Conservation (phyloP, 2,113 vertebrate genomes). For the Ophiodon elongatus region DNA sequence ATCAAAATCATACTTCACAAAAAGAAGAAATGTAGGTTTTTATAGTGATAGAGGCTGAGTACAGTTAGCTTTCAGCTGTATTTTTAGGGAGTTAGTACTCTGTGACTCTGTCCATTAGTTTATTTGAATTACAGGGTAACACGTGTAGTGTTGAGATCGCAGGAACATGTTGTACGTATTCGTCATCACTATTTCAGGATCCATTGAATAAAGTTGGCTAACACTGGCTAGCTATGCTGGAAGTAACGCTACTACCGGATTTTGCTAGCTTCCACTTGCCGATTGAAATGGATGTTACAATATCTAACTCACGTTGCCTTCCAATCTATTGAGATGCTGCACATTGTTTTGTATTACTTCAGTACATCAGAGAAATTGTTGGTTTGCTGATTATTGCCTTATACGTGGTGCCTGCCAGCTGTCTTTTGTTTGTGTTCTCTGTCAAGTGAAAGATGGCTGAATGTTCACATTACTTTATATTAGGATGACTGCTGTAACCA, state of each 20-base stretch:
- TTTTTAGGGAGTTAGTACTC: not conserved
- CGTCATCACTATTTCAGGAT: not conserved
- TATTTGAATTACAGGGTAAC: not conserved
- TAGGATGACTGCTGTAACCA: not conserved
- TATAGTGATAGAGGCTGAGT: not conserved
- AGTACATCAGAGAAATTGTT: not conserved
- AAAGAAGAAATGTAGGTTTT: not conserved
- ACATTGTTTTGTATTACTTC: not conserved
- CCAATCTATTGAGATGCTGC: not conserved
- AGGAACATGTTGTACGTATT: not conserved
- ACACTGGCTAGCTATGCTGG: not conserved
- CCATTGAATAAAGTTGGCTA: not conserved
- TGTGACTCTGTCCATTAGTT: not conserved
- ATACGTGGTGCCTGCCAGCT: not conserved
- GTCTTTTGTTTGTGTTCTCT: not conserved
- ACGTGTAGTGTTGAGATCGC: not conserved
- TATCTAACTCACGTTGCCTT: not conserved
- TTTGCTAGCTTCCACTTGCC: not conserved
- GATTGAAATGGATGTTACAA: not conserved
- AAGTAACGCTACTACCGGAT: not conserved
- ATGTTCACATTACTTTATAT: constrained; percentile 7
- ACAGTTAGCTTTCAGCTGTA: not conserved
- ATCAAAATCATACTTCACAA: not conserved
- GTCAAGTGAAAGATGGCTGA: not conserved
- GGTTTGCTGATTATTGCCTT: not conserved